A percentile compares a stretch with the other conserved stretches of the same genome.
Evolutionary conservation across 2,113 vertebrate genomes (phyloP).

Genomic region (Dasyornis broadbenti): DNA sequence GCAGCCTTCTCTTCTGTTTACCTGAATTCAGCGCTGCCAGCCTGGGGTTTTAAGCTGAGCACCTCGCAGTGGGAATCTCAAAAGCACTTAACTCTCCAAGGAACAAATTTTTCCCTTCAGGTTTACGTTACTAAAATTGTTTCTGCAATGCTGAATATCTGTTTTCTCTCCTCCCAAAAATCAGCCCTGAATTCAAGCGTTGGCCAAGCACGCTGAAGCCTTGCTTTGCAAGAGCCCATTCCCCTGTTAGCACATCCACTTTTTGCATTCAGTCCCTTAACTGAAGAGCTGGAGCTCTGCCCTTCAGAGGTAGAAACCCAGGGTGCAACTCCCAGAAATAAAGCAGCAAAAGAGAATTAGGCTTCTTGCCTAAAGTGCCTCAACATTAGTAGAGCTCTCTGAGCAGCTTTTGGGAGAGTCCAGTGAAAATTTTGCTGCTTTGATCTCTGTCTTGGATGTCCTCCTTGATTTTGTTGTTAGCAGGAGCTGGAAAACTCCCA

Average conservation of each 20-base stretch:
- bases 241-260: background rate
- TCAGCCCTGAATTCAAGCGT: background rate
- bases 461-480: background rate
- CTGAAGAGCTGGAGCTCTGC: background rate
- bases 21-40: fast-evolving
- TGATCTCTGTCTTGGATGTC: background rate
- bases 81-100: background rate
- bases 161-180: background rate
- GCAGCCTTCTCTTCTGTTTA: background rate
- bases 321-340: background rate
- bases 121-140: background rate
- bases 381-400: background rate
- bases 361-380: background rate
- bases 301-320: background rate
- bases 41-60: background rate
- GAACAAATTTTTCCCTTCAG: background rate
- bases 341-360: background rate
- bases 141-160: background rate
- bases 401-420: background rate
- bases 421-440: background rate
- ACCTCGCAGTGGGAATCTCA: background rate
- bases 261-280: background rate
- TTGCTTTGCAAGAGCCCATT: background rate
- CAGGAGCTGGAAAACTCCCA: background rate
- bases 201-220: background rate